Conservation (phyloP, 64 coral and sea anemone species). For the Acropora yongei region DNA sequence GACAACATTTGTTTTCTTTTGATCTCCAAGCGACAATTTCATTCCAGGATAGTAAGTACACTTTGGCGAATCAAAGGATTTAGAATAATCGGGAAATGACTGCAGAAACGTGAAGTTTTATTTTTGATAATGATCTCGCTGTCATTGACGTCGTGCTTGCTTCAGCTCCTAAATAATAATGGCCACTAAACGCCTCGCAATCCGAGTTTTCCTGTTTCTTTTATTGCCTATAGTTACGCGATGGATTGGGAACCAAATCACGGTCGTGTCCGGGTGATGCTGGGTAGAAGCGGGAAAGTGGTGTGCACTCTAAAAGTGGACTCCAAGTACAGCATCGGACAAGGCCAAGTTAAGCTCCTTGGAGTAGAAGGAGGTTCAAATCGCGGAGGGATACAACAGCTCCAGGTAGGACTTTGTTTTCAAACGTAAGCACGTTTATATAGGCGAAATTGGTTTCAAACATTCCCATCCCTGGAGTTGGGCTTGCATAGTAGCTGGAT, state of each 20-base stretch:
- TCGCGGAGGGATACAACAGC: constrained; percentile 3
- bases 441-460: too few species aligned
- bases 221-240: constrained; percentile 72
- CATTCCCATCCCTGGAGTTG: too few species aligned
- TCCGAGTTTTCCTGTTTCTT: background rate
- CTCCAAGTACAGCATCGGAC: constrained; percentile 27
- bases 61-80: too few species aligned
- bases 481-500: too few species aligned
- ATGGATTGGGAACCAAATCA: constrained; percentile 80
- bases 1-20: too few species aligned
- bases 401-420: background rate
- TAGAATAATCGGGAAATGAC: too few species aligned
- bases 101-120: too few species aligned
- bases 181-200: background rate
- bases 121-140: too few species aligned
- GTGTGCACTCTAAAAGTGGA: constrained; percentile 73
- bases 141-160: too few species aligned
- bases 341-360: constrained; percentile 47
- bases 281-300: constrained; percentile 81
- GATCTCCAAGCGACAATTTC: too few species aligned
- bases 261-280: constrained; percentile 78
- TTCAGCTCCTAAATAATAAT: too few species aligned
- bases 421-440: background rate
- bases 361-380: constrained; percentile 62
- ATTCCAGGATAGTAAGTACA: too few species aligned